Percentiles rank a stretch among this genome's conserved stretches.
Conservation (phyloP, 2,113 vertebrate genomes). For the Malurus cyaneus region DNA sequence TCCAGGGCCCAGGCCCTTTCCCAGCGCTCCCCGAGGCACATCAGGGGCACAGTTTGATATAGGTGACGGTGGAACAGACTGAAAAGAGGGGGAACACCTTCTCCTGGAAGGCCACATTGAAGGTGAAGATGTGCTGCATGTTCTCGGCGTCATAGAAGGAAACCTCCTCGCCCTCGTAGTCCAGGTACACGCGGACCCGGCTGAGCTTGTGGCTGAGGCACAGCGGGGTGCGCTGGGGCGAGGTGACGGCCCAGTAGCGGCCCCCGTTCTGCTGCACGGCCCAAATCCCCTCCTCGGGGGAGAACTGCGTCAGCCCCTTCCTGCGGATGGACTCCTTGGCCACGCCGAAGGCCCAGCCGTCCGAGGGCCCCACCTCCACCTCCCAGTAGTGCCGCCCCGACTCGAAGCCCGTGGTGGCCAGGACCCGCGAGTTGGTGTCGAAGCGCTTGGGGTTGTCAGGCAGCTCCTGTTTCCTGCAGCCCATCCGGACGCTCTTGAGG, state of each 20-base stretch:
- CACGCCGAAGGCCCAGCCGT: conserved; percentile 89
- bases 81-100: conserved; percentile 76
- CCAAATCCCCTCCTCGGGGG: conserved; percentile 77
- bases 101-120: conserved; percentile 72
- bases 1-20: neutral
- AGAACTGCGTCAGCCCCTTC: conserved; percentile 75
- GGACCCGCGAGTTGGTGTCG: conserved; percentile 71
- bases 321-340: conserved; percentile 79
- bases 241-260: conserved; percentile 74
- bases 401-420: conserved; percentile 66
- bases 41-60: conserved; percentile 50
- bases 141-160: conserved; percentile 73
- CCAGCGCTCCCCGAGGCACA: fast-evolving
- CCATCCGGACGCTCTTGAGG: conserved; percentile 82
- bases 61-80: conserved; percentile 70
- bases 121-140: conserved; percentile 78
- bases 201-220: conserved; percentile 16
- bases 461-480: conserved; percentile 72
- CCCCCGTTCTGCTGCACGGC: conserved; percentile 70
- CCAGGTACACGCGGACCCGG: conserved; percentile 69
- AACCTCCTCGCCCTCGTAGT: conserved; percentile 74
- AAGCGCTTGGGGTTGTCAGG: conserved; percentile 70
- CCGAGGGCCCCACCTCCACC: conserved; percentile 77
- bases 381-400: conserved; percentile 78
- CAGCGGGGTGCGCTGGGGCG: conserved; percentile 66